These are phyloP conservation scores for Babyrousa celebensis DNA, from an alignment of 2,797 vertebrate genomes.

Conservation along the genomic window DNA sequence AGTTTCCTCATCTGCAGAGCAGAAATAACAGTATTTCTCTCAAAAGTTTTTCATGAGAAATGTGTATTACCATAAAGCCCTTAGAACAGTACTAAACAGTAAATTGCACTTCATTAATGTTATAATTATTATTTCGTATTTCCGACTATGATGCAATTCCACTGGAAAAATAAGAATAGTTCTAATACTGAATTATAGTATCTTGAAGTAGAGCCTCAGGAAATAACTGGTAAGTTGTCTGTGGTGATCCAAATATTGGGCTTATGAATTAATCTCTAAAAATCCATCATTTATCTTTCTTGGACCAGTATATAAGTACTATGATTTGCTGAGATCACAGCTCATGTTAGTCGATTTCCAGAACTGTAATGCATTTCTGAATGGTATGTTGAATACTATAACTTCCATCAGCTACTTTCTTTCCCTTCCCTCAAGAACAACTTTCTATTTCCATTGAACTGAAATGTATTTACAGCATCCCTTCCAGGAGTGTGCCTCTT, in stretches of 20 bases:
- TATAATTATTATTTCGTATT: conserved; percentile 1
- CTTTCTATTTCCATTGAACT: conserved; percentile 5
- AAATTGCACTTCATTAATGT: neutral
- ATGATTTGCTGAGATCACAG: neutral
- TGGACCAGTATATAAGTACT: neutral
- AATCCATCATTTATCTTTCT: neutral
- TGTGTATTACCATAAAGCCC: neutral
- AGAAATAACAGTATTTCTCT: neutral
- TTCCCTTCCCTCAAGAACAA: conserved; percentile 26
- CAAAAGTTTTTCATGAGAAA: neutral
- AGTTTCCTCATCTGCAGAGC: neutral
- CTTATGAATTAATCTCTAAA: conserved; percentile 8
- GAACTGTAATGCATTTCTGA: neutral
- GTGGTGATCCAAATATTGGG: neutral
- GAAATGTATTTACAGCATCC: neutral
- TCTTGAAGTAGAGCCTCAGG: neutral
- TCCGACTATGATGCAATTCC: neutral
- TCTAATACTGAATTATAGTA: neutral
- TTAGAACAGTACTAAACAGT: neutral
- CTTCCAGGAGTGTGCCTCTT: neutral
- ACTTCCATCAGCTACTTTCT: neutral
- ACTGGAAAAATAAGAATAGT: neutral
- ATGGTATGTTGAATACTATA: neutral
- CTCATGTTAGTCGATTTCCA: neutral
- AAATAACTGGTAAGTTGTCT: neutral